A percentile compares a stretch with the other conserved stretches of the same genome.
phyloP scores from a whole-genome alignment of 2,113 vertebrate genomes.

The Phrynosoma blainvillii region DNA sequence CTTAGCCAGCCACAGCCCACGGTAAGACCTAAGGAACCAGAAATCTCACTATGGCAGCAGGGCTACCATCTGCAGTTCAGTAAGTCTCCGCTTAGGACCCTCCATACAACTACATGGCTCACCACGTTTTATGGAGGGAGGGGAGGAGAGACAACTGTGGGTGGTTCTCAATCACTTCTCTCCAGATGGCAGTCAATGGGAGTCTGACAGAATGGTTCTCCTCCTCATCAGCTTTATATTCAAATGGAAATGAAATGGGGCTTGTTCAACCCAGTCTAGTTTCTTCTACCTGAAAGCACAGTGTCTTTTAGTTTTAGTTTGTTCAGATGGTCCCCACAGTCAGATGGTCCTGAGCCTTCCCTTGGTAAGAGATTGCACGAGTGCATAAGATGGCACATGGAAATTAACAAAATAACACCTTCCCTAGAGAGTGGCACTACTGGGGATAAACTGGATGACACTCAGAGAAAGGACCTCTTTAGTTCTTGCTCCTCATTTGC shows the following conservation, averaged over 20 bases:
- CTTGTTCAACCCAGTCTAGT: neutral
- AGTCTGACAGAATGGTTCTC: neutral
- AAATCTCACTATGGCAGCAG: neutral
- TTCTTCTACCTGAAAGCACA: neutral
- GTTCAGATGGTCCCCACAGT: neutral
- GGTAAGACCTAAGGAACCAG: neutral
- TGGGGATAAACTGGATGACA: neutral
- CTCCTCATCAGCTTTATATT: neutral
- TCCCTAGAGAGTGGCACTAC: neutral
- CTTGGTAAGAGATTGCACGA: too few relatives aligned
- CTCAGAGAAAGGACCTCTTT: neutral
- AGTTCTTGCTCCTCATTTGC: neutral
- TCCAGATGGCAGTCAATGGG: neutral
- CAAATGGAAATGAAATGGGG: neutral
- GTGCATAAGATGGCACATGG: neutral
- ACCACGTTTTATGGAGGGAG: neutral
- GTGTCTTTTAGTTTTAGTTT: too few relatives aligned
- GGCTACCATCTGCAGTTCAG: neutral
- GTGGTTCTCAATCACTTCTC: neutral
- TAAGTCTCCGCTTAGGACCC: neutral
- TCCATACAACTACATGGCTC: too few relatives aligned
- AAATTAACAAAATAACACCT: too few relatives aligned
- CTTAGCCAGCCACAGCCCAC: neutral
- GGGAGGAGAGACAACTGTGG: neutral
- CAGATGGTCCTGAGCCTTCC: too few relatives aligned